Conservation (phyloP, 2,888 invertebrate genomes). For the Homarus gammarus region DNA sequence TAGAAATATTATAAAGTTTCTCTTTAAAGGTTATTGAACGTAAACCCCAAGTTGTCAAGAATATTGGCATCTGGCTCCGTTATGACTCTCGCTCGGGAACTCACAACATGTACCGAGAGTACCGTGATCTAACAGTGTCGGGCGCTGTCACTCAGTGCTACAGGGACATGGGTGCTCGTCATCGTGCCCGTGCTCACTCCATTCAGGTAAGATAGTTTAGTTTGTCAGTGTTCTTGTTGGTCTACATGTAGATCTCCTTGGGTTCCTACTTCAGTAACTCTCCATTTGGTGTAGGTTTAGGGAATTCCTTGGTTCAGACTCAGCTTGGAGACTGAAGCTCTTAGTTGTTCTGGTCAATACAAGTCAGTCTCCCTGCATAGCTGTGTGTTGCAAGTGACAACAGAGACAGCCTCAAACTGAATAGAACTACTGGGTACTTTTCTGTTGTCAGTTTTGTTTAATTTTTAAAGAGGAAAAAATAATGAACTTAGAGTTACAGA, state of each 20-base stretch:
- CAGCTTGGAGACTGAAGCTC: too few relatives aligned
- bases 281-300: too few relatives aligned
- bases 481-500: too few relatives aligned
- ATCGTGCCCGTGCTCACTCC: slow-evolving; percentile 96
- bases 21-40: slow-evolving; percentile 87
- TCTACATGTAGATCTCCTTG: background rate
- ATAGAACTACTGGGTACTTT: too few relatives aligned
- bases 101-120: slow-evolving; percentile 99
- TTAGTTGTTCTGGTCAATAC: too few relatives aligned
- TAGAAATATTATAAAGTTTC: background rate
- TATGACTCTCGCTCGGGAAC: slow-evolving; percentile 99
- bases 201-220: slow-evolving; percentile 84
- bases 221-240: too few relatives aligned
- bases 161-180: slow-evolving; percentile 98
- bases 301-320: too few relatives aligned
- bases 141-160: slow-evolving; percentile 99
- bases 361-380: too few relatives aligned
- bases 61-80: slow-evolving; percentile 99
- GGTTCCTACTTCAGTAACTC: background rate
- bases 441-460: too few relatives aligned
- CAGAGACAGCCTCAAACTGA: too few relatives aligned
- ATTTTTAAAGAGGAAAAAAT: too few relatives aligned
- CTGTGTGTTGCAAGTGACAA: too few relatives aligned
- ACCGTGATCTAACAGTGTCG: slow-evolving; percentile 96
- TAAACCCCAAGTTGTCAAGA: slow-evolving; percentile 96